A percentile compares a stretch with the other conserved stretches of the same genome.
Evolutionary conservation across 1,140 invertebrate genomes (phyloP).

Genomic region (Arion vulgaris): DNA sequence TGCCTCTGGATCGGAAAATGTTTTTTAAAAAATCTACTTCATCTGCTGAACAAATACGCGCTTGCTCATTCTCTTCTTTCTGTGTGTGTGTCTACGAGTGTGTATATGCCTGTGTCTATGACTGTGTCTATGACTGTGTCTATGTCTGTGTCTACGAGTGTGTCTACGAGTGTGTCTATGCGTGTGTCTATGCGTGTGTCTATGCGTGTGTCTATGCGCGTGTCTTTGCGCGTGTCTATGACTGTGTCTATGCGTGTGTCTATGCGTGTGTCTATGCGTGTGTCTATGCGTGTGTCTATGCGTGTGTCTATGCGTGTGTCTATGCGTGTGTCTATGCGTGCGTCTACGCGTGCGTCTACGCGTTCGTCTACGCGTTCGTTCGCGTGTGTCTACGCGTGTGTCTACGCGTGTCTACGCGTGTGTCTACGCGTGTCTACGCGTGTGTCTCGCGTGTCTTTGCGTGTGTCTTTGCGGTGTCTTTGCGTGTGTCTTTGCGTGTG

Average conservation of each 20-base stretch:
- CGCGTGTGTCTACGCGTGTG: not conserved
- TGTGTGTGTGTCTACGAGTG: no score
- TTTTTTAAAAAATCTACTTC: no score
- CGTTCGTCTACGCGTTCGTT: not conserved
- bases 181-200: not conserved
- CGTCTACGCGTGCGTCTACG: not conserved
- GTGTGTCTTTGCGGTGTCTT: no score
- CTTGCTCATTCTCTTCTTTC: no score
- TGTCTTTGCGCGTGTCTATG: not conserved
- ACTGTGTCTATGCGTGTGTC: not conserved
- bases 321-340: no score
- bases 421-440: not conserved
- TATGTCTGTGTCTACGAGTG: no score
- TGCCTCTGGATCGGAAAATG: no score
- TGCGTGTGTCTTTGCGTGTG: no score
- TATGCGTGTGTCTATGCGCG: not conserved
- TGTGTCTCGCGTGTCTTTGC: not conserved
- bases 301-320: not conserved
- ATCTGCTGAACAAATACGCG: no score
- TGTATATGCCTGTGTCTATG: no score
- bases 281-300: not conserved
- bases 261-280: not conserved
- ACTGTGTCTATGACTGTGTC: no score
- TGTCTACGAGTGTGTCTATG: not conserved
- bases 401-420: not conserved